Evolutionary conservation across 1,140 invertebrate genomes (phyloP).

Genomic region (Dendroctonus valens): DNA sequence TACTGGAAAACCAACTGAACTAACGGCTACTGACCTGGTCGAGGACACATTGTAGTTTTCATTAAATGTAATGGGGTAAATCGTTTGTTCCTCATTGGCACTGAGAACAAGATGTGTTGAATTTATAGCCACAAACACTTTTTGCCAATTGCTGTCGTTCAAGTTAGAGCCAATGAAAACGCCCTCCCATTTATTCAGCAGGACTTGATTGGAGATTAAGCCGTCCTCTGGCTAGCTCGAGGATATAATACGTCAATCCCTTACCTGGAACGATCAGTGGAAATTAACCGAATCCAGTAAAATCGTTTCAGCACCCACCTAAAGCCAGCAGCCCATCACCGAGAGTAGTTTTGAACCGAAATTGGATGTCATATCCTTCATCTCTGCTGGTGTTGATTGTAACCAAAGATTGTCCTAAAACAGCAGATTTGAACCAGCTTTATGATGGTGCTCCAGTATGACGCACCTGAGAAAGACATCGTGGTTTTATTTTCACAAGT

Average conservation of each 20-base stretch:
- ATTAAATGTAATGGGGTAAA: constrained; percentile 71
- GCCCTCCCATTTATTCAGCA: constrained; percentile 86
- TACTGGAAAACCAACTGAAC: neutral
- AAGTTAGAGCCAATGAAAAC: constrained; percentile 80
- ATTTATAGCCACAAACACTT: constrained; percentile 83
- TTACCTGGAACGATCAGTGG: constrained; percentile 55
- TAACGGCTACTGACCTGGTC: constrained; percentile 50
- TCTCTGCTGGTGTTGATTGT: constrained; percentile 75
- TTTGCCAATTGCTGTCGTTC: constrained; percentile 86
- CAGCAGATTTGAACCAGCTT: neutral
- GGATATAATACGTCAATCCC: constrained; percentile 77
- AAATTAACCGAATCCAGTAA: constrained; percentile 45
- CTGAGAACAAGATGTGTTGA: constrained; percentile 79
- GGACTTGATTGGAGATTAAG: constrained; percentile 82
- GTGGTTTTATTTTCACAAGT: constrained; percentile 81
- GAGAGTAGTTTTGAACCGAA: constrained; percentile 88
- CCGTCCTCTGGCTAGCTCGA: constrained; percentile 76
- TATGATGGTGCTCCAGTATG: neutral
- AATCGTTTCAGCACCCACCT: constrained; percentile 15
- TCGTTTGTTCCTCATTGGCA: constrained; percentile 85
- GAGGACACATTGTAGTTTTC: constrained; percentile 71
- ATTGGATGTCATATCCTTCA: constrained; percentile 83
- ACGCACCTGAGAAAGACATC: constrained; percentile 68
- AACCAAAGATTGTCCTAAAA: constrained; percentile 66
- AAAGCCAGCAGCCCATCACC: constrained; percentile 82